These are phyloP conservation scores for Rugalucina vietnamica DNA, from an alignment of 2,888 invertebrate species.

Conservation along the genomic window DNA sequence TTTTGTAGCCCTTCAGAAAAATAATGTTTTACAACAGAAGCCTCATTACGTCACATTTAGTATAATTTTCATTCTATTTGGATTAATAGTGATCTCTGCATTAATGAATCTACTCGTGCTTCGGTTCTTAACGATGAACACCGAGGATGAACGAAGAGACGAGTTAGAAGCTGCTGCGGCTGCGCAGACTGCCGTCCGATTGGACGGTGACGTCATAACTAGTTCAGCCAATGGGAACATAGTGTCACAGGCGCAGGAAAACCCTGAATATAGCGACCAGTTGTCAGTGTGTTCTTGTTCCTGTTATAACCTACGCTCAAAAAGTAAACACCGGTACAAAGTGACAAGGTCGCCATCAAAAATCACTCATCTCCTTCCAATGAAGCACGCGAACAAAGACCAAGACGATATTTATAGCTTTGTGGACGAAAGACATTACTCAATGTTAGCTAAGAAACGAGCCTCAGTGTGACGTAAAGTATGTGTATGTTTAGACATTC, in stretches of 20 bases:
- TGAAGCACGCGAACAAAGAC: conserved; percentile 72
- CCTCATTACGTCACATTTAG: conserved; percentile 99
- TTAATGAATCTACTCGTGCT: conserved; percentile 98
- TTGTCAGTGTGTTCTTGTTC: conserved; percentile 94
- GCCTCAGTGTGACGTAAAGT: conserved; percentile 79
- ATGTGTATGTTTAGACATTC: too few species aligned
- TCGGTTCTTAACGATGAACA: conserved; percentile 98
- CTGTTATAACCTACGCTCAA: conserved; percentile 86
- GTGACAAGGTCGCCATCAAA: conserved; percentile 86
- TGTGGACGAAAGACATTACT: conserved; percentile 58
- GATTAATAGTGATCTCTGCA: conserved; percentile 99
- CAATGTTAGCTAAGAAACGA: conserved; percentile 64
- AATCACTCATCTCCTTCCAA: conserved; percentile 86
- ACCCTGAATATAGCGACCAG: conserved; percentile 87
- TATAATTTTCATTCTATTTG: conserved; percentile 98
- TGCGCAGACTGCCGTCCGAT: conserved; percentile 95
- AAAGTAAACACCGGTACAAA: conserved; percentile 84
- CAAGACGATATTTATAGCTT: conserved; percentile 44
- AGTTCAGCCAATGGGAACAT: conserved; percentile 84
- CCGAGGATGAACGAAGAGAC: conserved; percentile 98
- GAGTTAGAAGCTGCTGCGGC: conserved; percentile 97
- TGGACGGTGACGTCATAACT: conserved; percentile 97
- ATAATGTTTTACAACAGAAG: conserved; percentile 95
- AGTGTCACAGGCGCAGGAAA: conserved; percentile 84
- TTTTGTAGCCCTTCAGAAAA: conserved; percentile 98